A percentile compares a stretch with the other conserved stretches of the same genome.
phyloP scores from a whole-genome alignment of 2,888 invertebrate species.

The Drosophila longiperda region DNA sequence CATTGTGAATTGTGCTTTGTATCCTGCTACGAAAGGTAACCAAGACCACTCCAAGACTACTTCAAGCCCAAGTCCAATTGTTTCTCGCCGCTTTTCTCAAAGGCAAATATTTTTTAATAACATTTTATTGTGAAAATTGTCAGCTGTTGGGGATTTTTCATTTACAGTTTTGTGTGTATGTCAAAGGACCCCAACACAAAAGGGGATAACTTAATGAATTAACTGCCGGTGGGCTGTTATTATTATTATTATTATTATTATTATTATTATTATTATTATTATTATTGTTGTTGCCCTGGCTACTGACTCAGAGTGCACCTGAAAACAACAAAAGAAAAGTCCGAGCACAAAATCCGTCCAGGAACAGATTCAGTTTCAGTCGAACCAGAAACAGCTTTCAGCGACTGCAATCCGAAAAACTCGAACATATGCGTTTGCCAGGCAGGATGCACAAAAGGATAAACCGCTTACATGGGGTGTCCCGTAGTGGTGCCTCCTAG shows the following conservation, averaged over 20 bases:
- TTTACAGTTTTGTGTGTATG: neutral
- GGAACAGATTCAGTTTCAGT: neutral
- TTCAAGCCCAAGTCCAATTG: neutral
- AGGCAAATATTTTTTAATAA: conserved; percentile 8
- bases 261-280: neutral
- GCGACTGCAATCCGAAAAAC: conserved; percentile 45
- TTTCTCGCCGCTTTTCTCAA: neutral
- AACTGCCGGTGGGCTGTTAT: conserved; percentile 18
- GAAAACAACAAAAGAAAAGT: conserved; percentile 22
- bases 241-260: conserved; percentile 20
- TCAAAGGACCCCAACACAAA: conserved; percentile 4
- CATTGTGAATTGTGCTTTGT: neutral
- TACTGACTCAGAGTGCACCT: conserved; percentile 22
- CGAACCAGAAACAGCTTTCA: conserved; percentile 38
- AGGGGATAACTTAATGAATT: conserved; percentile 5
- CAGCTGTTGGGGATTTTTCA: conserved; percentile 15
- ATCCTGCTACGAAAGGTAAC: conserved; percentile 2
- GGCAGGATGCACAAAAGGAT: conserved; percentile 45
- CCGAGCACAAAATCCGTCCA: neutral
- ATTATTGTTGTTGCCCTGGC: conserved; percentile 1
- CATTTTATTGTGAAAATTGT: conserved; percentile 8
- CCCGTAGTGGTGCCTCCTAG: conserved; percentile 25
- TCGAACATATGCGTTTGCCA: conserved; percentile 62
- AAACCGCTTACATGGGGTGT: conserved; percentile 2
- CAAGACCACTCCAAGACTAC: neutral